Conservation (phyloP, 1,140 invertebrate genomes). For the Drosophila azteca region DNA sequence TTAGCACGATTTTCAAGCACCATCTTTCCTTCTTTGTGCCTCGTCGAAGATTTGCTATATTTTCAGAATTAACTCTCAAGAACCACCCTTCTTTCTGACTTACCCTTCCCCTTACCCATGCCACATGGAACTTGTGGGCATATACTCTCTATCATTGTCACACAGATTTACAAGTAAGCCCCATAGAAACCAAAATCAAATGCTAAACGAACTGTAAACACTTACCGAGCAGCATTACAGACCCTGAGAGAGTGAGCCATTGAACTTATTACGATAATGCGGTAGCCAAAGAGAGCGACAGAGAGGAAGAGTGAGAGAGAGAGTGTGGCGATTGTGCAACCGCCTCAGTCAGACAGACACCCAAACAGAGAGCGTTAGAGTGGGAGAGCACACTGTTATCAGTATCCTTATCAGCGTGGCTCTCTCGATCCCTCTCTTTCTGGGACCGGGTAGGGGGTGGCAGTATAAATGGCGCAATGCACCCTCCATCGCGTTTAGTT, state of each 20-base stretch:
- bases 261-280: constrained; percentile 57
- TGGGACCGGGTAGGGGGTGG: constrained; percentile 5
- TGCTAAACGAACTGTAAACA: constrained; percentile 1
- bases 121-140: too few relatives aligned
- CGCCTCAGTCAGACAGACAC: constrained; percentile 17
- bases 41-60: too few relatives aligned
- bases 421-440: constrained; percentile 13
- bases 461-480: constrained; percentile 69
- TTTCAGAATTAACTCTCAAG: too few relatives aligned
- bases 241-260: constrained; percentile 47
- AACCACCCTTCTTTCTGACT: too few relatives aligned
- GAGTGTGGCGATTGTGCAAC: constrained; percentile 29
- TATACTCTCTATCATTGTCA: background rate
- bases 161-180: constrained; percentile 11
- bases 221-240: constrained; percentile 31
- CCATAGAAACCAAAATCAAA: constrained; percentile 5
- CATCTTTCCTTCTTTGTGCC: too few relatives aligned
- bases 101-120: too few relatives aligned
- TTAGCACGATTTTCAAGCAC: too few relatives aligned
- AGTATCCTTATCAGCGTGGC: constrained; percentile 68
- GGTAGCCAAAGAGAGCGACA: constrained; percentile 9
- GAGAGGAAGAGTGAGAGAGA: constrained; percentile 14
- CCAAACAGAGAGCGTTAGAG: constrained; percentile 1
- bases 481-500: constrained; percentile 64
- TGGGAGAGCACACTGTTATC: background rate